Evolutionary conservation across 2,888 invertebrate species (phyloP), one percentile per base, ranked within the genome.

Genomic region (Dynastes grantii): DNA sequence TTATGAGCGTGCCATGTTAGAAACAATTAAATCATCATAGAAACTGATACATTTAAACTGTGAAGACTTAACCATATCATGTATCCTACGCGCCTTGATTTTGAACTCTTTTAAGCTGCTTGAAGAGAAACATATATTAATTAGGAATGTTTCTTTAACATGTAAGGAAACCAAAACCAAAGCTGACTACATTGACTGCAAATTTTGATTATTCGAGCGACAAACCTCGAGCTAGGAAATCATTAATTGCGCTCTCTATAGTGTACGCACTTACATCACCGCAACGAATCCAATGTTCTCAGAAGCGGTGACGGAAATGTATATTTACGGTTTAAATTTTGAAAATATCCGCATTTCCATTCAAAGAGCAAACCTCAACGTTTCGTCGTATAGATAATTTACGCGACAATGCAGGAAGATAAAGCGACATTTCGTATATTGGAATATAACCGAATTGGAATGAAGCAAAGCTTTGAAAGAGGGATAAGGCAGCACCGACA

Each of bases 401-500:
- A 40, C 32, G 55, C 55, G 58, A 71, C 71, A 71, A 71, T 71
- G 29, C 58, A 71, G 40, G 22, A 55, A 40, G 71, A 71, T 58
- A 71, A 58, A 37, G 37, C 40, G 58, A 16, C 6, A 58, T 58
- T 37, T 16, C 71, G 16, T 58, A 53, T 2, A 55, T 29, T 32
- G n/a, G 9, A 51, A 55, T 9, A 58, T 58, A 71, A 37, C 37
- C 55, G n/a, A 55, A 37, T 37, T 58, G 55, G 16, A 58, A 71
- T 27, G 16, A 22, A 16, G n/a, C 6, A 16, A 27, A 37, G 37
- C 71, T 37, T 40, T 58, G 22, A 55, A 71, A 71, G 40, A 71
- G 71, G 71, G 71, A 71, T 71, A 71, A 71, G 71, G 16, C 71
- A 71, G 71, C 40, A 58, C 55, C 37, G 32, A 22, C 37, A 58